phyloP scores from a whole-genome alignment of 1,140 invertebrate genomes.

The Drosophila punjabiensis region DNA sequence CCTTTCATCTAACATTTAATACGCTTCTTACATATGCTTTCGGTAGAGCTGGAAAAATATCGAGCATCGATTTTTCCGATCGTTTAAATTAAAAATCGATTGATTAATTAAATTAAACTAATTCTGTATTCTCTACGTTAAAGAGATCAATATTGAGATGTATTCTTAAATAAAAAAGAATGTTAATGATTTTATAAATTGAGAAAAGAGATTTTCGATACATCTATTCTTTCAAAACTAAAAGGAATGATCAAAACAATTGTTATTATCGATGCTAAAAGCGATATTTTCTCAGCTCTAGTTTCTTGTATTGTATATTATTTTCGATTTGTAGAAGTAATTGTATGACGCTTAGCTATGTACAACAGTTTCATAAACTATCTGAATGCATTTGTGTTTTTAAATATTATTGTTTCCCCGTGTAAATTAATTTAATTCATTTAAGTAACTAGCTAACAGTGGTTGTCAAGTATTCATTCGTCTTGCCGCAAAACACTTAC shows the following conservation, averaged over 20 bases:
- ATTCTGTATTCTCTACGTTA: background rate
- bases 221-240: background rate
- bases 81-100: background rate
- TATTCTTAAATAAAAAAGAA: background rate
- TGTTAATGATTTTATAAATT: background rate
- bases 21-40: constrained; percentile 47
- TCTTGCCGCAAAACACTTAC: constrained; percentile 57
- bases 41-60: constrained; percentile 2
- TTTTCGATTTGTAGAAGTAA: constrained; percentile 43
- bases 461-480: constrained; percentile 59
- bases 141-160: background rate
- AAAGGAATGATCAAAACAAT: background rate
- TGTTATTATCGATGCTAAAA: no score
- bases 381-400: constrained; percentile 52
- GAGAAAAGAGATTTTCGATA: background rate
- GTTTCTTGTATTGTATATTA: constrained; percentile 37
- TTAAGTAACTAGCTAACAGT: constrained; percentile 84
- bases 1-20: constrained; percentile 56
- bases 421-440: constrained; percentile 70
- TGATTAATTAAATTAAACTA: background rate
- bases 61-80: no score
- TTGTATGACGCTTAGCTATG: constrained; percentile 69
- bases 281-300: background rate
- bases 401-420: constrained; percentile 34
- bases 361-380: constrained; percentile 83